Percentiles rank a stretch among this genome's conserved stretches.
phyloP scores from a whole-genome alignment of 1,140 invertebrate species.

The Caerostris darwini region DNA sequence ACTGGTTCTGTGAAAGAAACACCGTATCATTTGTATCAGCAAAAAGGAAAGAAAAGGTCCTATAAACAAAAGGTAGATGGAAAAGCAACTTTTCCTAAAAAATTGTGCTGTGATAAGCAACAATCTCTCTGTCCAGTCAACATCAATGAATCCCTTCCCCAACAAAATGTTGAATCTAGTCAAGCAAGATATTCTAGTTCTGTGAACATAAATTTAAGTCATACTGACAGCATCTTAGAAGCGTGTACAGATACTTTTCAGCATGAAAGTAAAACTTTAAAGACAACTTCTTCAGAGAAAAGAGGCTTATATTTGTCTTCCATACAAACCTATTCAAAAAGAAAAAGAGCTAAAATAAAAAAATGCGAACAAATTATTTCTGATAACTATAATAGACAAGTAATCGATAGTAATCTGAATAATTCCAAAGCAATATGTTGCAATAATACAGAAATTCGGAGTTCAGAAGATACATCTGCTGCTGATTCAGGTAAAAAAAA shows the following conservation, averaged over 20 bases:
- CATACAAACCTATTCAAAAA: not conserved
- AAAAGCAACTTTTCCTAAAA: not conserved
- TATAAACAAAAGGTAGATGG: not conserved
- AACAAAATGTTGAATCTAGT: conserved; percentile 31
- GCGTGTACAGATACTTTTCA: not conserved
- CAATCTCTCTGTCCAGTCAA: not conserved
- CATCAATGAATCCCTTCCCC: not conserved
- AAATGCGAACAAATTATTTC: not conserved
- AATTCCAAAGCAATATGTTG: too few species aligned
- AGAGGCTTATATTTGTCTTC: not conserved
- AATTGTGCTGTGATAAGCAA: not conserved
- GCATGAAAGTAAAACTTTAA: not conserved
- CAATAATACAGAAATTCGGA: not conserved
- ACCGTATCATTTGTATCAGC: not conserved
- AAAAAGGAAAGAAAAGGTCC: not conserved
- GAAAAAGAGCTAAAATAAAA: not conserved
- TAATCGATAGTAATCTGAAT: not conserved
- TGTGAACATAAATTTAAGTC: not conserved
- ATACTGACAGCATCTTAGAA: not conserved
- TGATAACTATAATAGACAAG: not conserved
- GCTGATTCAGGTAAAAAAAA: not conserved
- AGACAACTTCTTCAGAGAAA: not conserved
- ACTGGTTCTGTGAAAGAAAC: conserved; percentile 17
- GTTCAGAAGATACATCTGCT: not conserved
- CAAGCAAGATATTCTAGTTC: not conserved